phyloP scores from a whole-genome alignment of 92 coral and sea anemone genomes.

The Umimayanthus kanabou region DNA sequence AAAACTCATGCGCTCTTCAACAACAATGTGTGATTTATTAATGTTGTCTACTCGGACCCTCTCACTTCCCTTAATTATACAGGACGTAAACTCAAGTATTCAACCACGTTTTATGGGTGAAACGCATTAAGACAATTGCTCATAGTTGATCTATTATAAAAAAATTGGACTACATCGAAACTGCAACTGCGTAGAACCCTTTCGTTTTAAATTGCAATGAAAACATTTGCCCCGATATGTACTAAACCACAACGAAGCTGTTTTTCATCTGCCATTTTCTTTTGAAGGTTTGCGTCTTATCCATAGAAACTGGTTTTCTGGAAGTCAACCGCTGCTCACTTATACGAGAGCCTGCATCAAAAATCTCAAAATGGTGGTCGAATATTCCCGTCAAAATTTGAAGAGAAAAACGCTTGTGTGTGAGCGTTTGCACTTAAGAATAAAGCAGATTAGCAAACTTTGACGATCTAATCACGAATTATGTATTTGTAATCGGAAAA shows the following conservation, averaged over 20 bases:
- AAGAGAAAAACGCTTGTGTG: not conserved
- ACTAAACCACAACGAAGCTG: conserved; percentile 5
- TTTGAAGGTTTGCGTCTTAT: conserved; percentile 4
- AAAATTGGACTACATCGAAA: too few species aligned
- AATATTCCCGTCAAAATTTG: not conserved
- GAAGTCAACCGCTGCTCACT: conserved; percentile 1
- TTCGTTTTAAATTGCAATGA: not conserved
- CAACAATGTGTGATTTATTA: conserved; percentile 4
- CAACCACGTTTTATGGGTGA: too few species aligned
- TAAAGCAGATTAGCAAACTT: not conserved
- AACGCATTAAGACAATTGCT: too few species aligned
- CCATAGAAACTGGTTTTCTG: conserved; percentile 20
- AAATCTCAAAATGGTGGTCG: conserved; percentile 12
- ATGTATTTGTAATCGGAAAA: conserved; percentile 6
- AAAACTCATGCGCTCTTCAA: not conserved
- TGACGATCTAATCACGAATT: not conserved
- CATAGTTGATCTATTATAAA: too few species aligned
- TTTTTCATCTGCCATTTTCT: conserved; percentile 24
- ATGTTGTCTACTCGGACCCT: not conserved
- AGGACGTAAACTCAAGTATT: too few species aligned
- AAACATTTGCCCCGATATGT: conserved; percentile 1
- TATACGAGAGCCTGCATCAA: not conserved
- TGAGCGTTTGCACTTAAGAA: not conserved
- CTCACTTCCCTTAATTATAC: too few species aligned
- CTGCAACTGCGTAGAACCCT: not conserved